Conservation (phyloP, 2,888 invertebrate genomes). For the Deilephila porcellus region DNA sequence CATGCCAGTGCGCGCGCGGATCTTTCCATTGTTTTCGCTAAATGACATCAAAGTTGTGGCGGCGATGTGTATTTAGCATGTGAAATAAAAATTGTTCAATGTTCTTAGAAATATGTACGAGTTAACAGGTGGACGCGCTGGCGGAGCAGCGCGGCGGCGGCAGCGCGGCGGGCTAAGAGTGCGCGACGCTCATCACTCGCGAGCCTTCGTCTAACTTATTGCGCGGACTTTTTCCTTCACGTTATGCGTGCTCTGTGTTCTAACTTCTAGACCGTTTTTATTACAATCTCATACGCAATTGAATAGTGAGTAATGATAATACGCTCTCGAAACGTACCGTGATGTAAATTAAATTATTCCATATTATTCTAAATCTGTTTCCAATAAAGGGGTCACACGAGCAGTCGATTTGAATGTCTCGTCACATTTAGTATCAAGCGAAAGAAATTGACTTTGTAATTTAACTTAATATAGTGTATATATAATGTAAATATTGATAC, state of each 20-base stretch:
- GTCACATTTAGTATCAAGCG: slow-evolving; percentile 47
- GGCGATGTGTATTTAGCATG: slow-evolving; percentile 75
- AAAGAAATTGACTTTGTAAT: slow-evolving; percentile 37
- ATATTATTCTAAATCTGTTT: slow-evolving; percentile 47
- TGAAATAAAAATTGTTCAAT: slow-evolving; percentile 70
- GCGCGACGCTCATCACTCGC: background rate
- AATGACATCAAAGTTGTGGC: slow-evolving; percentile 83
- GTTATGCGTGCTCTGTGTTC: slow-evolving; percentile 1
- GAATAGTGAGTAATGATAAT: slow-evolving; percentile 51
- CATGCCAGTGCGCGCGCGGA: slow-evolving; percentile 68
- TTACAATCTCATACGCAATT: slow-evolving; percentile 35
- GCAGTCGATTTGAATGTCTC: slow-evolving; percentile 44
- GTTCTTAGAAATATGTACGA: slow-evolving; percentile 68
- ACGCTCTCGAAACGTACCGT: slow-evolving; percentile 45
- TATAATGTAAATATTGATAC: slow-evolving; percentile 53
- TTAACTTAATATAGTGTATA: slow-evolving; percentile 31
- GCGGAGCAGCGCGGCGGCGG: background rate
- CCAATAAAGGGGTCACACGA: slow-evolving; percentile 27
- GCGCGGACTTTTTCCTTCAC: slow-evolving; percentile 17
- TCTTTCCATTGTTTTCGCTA: slow-evolving; percentile 84
- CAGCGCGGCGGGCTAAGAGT: background rate
- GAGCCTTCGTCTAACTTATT: slow-evolving; percentile 14
- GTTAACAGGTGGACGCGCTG: slow-evolving; percentile 55
- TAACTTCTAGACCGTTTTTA: background rate
- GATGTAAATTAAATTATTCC: slow-evolving; percentile 55